A percentile compares a stretch with the other conserved stretches of the same genome.
Conservation (phyloP, 1,140 invertebrate genomes). For the Lucilia sericata region DNA sequence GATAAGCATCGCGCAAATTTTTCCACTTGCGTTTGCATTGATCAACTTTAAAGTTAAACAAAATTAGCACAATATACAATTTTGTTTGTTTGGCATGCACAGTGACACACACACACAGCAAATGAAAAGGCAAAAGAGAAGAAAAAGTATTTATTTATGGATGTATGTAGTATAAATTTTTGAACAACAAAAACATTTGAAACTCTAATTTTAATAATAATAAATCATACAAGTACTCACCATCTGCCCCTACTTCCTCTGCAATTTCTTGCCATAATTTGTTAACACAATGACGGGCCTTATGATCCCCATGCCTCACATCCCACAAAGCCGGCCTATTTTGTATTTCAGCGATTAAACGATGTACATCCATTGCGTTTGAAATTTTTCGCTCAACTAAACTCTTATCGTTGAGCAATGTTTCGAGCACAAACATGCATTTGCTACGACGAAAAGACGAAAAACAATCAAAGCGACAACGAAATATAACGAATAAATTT, state of each 20-base stretch:
- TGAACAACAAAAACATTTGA: too few species aligned
- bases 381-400: conserved; percentile 57
- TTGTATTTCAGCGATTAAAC: conserved; percentile 59
- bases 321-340: conserved; percentile 61
- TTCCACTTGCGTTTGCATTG: conserved; percentile 49
- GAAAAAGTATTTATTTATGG: neutral
- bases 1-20: conserved; percentile 49
- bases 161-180: neutral
- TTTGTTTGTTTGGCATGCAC: too few species aligned
- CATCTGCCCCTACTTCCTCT: conserved; percentile 50
- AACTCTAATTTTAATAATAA: too few species aligned
- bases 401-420: conserved; percentile 1
- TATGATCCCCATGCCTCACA: conserved; percentile 54
- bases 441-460: conserved; percentile 24
- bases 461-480: conserved; percentile 25
- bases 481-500: neutral
- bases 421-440: neutral
- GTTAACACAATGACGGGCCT: conserved; percentile 55
- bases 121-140: neutral
- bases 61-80: neutral
- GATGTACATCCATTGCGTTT: conserved; percentile 60
- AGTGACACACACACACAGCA: neutral
- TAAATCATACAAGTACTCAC: conserved; percentile 57
- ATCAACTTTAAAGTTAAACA: conserved; percentile 31
- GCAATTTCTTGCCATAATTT: conserved; percentile 55